Conservation (phyloP, 2,888 invertebrate species). For the Papilio protenor region DNA sequence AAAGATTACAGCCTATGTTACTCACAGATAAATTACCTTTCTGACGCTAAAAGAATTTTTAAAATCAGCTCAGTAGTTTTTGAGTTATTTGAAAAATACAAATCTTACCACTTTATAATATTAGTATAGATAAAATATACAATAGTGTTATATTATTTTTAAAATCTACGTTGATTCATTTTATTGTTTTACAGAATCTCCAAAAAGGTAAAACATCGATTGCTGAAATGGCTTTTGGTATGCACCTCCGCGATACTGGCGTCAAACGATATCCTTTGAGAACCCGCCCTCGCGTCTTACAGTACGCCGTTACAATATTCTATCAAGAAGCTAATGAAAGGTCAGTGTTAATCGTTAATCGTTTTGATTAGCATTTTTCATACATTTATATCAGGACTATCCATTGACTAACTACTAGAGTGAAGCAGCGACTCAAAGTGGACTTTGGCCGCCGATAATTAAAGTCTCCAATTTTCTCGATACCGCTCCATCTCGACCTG, state of each 20-base stretch:
- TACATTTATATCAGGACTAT: background rate
- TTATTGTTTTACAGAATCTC: conserved; percentile 83
- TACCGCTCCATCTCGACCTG: no score
- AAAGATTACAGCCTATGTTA: no score
- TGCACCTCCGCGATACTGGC: conserved; percentile 95
- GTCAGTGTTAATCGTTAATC: conserved; percentile 82
- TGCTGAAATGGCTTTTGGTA: conserved; percentile 96
- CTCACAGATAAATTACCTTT: no score
- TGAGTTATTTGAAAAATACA: no score
- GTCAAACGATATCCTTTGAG: conserved; percentile 94
- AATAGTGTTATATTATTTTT: background rate
- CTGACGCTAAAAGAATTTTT: no score
- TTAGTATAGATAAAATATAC: background rate
- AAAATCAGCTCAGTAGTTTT: no score
- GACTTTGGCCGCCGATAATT: background rate
- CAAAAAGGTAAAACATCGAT: conserved; percentile 93
- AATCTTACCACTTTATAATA: no score
- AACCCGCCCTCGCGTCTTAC: conserved; percentile 92
- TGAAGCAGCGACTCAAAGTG: no score
- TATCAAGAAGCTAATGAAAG: conserved; percentile 90
- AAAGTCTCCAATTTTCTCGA: background rate
- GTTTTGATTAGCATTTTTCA: background rate
- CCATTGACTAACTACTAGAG: background rate
- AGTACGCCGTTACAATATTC: conserved; percentile 95
- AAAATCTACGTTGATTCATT: background rate